phyloP scores from a whole-genome alignment of 2,113 vertebrate species.

The Phylloscopus trochiloides region DNA sequence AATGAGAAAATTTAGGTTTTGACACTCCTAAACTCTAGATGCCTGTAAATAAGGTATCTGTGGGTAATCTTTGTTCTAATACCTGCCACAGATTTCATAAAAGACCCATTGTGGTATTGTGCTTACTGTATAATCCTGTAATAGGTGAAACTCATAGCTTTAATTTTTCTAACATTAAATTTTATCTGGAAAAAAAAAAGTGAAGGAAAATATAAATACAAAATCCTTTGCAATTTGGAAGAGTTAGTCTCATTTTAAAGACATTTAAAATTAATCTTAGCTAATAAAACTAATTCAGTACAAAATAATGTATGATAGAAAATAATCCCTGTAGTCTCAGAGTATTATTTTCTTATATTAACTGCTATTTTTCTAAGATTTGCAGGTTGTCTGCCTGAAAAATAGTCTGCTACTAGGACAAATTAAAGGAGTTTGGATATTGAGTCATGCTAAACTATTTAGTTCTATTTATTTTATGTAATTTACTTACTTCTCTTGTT shows the following conservation, averaged over 20 bases:
- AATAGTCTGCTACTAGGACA: not conserved
- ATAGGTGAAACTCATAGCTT: not conserved
- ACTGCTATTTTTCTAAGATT: slow-evolving; percentile 26
- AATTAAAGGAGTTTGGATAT: not conserved
- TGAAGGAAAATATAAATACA: not conserved
- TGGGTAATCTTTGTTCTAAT: not conserved
- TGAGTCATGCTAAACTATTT: not conserved
- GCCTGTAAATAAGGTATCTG: not conserved
- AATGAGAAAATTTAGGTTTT: not conserved
- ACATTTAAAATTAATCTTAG: not conserved
- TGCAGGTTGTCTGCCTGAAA: not conserved
- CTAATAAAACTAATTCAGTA: slow-evolving; percentile 2
- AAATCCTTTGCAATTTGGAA: not conserved
- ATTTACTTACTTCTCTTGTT: not conserved
- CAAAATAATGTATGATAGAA: not conserved
- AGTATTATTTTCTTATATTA: slow-evolving; percentile 1
- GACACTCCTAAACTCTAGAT: not conserved
- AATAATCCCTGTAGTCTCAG: not conserved
- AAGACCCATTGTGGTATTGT: not conserved
- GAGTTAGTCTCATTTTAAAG: not conserved
- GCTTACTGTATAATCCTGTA: not conserved
- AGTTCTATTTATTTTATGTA: not conserved
- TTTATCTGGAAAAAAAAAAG: not conserved
- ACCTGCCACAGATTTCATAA: not conserved
- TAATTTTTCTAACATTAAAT: not conserved